A percentile compares a stretch with the other conserved stretches of the same genome.
phyloP scores from a whole-genome alignment of 2,888 invertebrate species.

The Scotopteryx bipunctaria region DNA sequence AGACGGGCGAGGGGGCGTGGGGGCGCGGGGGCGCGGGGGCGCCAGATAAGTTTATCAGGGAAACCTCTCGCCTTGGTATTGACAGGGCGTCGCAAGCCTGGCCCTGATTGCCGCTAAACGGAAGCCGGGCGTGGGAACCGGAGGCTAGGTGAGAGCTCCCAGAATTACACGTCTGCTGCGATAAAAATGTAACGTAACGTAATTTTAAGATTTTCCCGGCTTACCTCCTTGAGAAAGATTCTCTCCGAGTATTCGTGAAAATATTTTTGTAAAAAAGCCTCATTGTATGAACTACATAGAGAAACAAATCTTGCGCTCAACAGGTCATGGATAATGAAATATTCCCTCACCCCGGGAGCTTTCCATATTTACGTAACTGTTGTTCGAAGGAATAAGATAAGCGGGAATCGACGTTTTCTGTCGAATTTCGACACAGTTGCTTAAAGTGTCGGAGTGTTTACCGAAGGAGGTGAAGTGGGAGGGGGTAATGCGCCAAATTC shows the following conservation, averaged over 20 bases:
- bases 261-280: conserved; percentile 45
- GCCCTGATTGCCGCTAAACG: conserved; percentile 79
- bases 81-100: conserved; percentile 78
- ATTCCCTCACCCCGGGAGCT: conserved; percentile 67
- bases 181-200: conserved; percentile 54
- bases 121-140: conserved; percentile 71
- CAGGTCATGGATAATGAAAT: conserved; percentile 80
- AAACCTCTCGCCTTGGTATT: conserved; percentile 81
- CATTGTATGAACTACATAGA: conserved; percentile 56
- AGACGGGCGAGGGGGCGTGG: conserved; percentile 57
- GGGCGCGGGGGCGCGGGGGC: conserved; percentile 40
- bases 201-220: conserved; percentile 29
- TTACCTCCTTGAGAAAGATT: conserved; percentile 17
- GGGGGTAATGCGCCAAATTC: conserved; percentile 71
- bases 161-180: conserved; percentile 57
- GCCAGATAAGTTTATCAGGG: conserved; percentile 81
- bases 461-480: conserved; percentile 49
- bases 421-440: conserved; percentile 64
- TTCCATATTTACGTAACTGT: conserved; percentile 74
- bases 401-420: conserved; percentile 59
- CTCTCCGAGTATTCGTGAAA: conserved; percentile 12
- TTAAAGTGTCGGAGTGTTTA: conserved; percentile 71
- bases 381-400: conserved; percentile 70
- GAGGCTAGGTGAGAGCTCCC: conserved; percentile 61
- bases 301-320: conserved; percentile 74